Evolutionary conservation across 2,797 vertebrate genomes (phyloP).

Genomic region (Paedocypris micromegethes): DNA sequence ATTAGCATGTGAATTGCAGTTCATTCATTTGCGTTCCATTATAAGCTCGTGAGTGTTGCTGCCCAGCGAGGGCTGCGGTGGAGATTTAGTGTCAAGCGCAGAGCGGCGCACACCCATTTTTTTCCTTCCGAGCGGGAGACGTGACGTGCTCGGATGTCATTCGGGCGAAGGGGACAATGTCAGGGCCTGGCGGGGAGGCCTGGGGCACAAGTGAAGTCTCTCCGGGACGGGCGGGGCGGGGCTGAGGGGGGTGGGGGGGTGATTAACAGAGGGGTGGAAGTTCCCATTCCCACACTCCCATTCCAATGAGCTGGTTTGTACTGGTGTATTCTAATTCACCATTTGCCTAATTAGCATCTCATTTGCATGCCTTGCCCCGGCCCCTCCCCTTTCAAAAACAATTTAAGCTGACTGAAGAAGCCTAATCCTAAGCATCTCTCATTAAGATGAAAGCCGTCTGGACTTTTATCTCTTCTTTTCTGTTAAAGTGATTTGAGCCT

Average conservation of each 20-base stretch:
- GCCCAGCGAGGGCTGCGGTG: slow-evolving; percentile 47
- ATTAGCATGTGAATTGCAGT: slow-evolving; percentile 94
- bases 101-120: slow-evolving; percentile 49
- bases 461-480: slow-evolving; percentile 64
- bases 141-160: slow-evolving; percentile 26
- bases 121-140: slow-evolving; percentile 39
- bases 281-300: slow-evolving; percentile 85
- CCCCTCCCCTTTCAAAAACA: slow-evolving; percentile 67
- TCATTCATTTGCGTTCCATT: slow-evolving; percentile 84
- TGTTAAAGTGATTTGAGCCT: slow-evolving; percentile 61
- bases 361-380: slow-evolving; percentile 97
- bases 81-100: slow-evolving; percentile 44
- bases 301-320: slow-evolving; percentile 84
- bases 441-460: slow-evolving; percentile 75
- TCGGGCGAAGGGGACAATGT: slow-evolving; percentile 32
- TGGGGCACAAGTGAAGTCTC: slow-evolving; percentile 39
- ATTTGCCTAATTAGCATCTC: slow-evolving; percentile 94
- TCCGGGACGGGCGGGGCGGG: not conserved
- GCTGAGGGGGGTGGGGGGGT: slow-evolving; percentile 56
- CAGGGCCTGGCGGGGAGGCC: slow-evolving; percentile 37
- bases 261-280: slow-evolving; percentile 73
- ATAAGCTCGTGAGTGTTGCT: slow-evolving; percentile 76
- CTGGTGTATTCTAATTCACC: slow-evolving; percentile 89
- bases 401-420: slow-evolving; percentile 81
- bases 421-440: slow-evolving; percentile 84